Conservation (phyloP, 2,888 invertebrate genomes). For the Loripinus fragilis region DNA sequence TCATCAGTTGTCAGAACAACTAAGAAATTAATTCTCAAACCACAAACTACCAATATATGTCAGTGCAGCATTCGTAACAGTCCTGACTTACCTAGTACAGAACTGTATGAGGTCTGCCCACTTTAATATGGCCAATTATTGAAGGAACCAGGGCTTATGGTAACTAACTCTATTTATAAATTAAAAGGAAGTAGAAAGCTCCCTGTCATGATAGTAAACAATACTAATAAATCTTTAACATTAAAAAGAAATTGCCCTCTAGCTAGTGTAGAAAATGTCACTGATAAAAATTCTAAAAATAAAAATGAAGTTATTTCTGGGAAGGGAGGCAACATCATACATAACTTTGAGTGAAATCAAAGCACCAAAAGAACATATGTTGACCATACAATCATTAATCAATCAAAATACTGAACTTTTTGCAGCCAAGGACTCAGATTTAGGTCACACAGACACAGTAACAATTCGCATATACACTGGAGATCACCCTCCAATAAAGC, state of each 20-base stretch:
- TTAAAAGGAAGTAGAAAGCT: background rate
- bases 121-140: background rate
- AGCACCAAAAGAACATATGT: too few relatives aligned
- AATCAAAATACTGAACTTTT: too few relatives aligned
- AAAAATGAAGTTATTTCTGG: background rate
- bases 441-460: too few relatives aligned
- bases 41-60: background rate
- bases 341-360: too few relatives aligned
- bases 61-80: background rate
- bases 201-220: background rate
- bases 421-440: too few relatives aligned
- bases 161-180: background rate
- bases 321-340: too few relatives aligned
- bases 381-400: too few relatives aligned
- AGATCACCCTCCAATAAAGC: too few relatives aligned
- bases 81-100: background rate
- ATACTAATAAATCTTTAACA: background rate
- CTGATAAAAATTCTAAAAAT: background rate
- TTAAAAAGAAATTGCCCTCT: background rate
- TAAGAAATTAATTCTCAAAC: background rate
- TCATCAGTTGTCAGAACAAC: conserved; percentile 10
- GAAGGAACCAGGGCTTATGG: background rate
- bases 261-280: background rate
- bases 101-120: background rate
- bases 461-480: too few relatives aligned